These are phyloP conservation scores for Aplysina aerophoba DNA, from an alignment of 37 sponge, comb jelly and placozoan genomes.

Conservation along the genomic window DNA sequence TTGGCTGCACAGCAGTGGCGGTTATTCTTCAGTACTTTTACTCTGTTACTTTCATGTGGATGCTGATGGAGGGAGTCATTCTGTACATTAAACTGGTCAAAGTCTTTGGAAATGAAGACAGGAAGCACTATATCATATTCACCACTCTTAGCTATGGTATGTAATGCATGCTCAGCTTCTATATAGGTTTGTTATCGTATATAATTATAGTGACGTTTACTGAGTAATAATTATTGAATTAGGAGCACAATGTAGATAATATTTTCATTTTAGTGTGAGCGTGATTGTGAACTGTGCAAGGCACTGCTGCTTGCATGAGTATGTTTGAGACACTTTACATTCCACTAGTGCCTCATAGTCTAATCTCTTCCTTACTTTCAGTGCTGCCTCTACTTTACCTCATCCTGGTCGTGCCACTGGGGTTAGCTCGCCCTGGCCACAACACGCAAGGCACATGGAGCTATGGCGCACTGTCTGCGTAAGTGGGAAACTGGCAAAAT, in stretches of 20 bases:
- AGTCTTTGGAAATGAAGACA: slow-evolving; percentile 57
- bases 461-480: not conserved
- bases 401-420: slow-evolving; percentile 50
- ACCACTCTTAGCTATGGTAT: slow-evolving; percentile 61
- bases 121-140: slow-evolving; percentile 39
- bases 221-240: no score
- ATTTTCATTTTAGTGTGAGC: no score
- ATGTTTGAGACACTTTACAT: no score
- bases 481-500: not conserved
- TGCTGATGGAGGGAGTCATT: slow-evolving; percentile 83
- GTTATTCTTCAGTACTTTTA: slow-evolving; percentile 59
- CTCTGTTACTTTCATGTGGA: slow-evolving; percentile 77
- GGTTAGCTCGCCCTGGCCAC: slow-evolving; percentile 16
- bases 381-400: slow-evolving; percentile 56
- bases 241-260: no score
- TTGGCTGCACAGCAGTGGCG: slow-evolving; percentile 43
- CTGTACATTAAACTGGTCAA: slow-evolving; percentile 55
- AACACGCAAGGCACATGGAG: slow-evolving; percentile 12
- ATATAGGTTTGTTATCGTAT: no score
- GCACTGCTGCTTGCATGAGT: no score
- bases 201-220: no score
- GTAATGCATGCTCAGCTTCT: not conserved
- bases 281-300: no score
- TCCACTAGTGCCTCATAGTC: no score
- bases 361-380: not conserved